Conservation (phyloP, 2,888 invertebrate genomes). For the Andrena chrysosceles region DNA sequence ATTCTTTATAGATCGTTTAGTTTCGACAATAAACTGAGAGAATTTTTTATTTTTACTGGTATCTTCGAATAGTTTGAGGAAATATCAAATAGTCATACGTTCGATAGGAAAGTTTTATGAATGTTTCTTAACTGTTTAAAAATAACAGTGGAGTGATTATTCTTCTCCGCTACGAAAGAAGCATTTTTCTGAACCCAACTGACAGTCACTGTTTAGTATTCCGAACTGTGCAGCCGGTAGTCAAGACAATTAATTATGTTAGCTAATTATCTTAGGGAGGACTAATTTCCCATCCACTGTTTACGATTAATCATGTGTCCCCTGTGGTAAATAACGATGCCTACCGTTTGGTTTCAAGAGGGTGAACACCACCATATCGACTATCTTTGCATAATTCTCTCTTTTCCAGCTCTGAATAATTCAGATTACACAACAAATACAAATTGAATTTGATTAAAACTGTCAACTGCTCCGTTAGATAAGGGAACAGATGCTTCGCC, state of each 20-base stretch:
- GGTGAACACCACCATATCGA: slow-evolving; percentile 40
- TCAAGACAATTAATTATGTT: slow-evolving; percentile 80
- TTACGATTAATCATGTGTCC: slow-evolving; percentile 78
- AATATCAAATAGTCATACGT: no score
- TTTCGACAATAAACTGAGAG: no score
- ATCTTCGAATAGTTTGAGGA: no score
- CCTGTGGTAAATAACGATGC: slow-evolving; percentile 68
- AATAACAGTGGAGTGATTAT: slow-evolving; percentile 21
- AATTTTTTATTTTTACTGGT: no score
- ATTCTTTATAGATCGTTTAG: no score
- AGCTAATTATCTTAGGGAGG: slow-evolving; percentile 80
- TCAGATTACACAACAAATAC: slow-evolving; percentile 35
- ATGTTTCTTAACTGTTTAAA: background rate
- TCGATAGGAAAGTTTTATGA: no score
- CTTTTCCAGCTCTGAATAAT: slow-evolving; percentile 41
- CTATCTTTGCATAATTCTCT: slow-evolving; percentile 41
- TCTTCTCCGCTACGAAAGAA: slow-evolving; percentile 39
- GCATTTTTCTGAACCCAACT: slow-evolving; percentile 62
- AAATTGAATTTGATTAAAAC: slow-evolving; percentile 28
- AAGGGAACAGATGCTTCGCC: background rate
- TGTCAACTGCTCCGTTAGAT: background rate
- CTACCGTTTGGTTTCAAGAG: slow-evolving; percentile 61
- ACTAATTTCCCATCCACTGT: slow-evolving; percentile 80
- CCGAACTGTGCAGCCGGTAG: slow-evolving; percentile 70
- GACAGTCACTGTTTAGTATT: slow-evolving; percentile 78